phyloP scores from a whole-genome alignment of 2,113 vertebrate species.

The Indicator maculatus region DNA sequence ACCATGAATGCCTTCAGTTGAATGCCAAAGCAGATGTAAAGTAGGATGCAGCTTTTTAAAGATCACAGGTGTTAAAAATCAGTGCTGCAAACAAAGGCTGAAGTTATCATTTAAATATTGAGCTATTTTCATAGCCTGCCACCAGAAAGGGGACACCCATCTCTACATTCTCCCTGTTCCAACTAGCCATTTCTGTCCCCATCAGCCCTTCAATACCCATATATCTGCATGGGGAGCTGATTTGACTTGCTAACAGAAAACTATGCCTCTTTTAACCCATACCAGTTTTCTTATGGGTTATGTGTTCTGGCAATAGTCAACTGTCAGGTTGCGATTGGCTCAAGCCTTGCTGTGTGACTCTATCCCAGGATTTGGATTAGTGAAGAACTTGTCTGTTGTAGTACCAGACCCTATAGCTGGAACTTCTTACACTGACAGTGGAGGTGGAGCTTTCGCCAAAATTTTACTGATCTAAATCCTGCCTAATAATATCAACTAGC shows the following conservation, averaged over 20 bases:
- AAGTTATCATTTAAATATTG: not conserved
- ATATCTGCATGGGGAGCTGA: not conserved
- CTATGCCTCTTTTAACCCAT: accelerated
- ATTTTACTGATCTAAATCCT: not conserved
- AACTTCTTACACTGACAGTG: not conserved
- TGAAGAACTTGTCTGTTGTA: not conserved
- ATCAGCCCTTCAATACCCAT: not conserved
- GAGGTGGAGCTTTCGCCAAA: not conserved
- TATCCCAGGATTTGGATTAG: not conserved
- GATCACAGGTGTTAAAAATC: not conserved
- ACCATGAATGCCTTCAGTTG: not conserved
- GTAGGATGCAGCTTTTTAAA: not conserved
- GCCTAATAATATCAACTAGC: not conserved
- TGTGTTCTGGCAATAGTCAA: not conserved
- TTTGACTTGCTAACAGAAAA: not conserved
- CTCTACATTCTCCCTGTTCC: not conserved
- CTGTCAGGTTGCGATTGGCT: not conserved
- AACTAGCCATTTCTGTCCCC: not conserved
- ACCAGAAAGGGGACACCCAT: accelerated
- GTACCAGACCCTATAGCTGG: not conserved
- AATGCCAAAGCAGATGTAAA: not conserved
- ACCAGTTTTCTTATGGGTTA: not conserved
- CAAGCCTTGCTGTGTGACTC: not conserved
- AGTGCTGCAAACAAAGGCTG: not conserved
- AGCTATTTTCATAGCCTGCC: not conserved